phyloP scores from a whole-genome alignment of 2,888 invertebrate genomes.

The Agonum fuliginosum region DNA sequence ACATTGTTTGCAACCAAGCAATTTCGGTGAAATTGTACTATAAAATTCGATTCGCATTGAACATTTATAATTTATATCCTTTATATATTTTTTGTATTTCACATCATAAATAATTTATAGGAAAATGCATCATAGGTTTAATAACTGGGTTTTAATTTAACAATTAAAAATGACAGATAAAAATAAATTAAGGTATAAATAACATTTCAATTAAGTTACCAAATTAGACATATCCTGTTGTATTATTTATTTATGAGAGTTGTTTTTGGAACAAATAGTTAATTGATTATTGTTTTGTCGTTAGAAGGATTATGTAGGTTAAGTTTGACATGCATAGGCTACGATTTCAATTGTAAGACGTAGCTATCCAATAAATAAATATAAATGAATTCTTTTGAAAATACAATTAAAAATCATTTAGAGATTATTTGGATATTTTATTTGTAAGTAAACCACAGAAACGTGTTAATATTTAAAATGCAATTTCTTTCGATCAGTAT shows the following conservation, averaged over 20 bases:
- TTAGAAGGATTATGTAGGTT: neutral
- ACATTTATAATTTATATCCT: too few species aligned
- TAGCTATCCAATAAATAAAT: too few species aligned
- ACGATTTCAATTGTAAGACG: neutral
- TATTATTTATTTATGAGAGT: constrained; percentile 5
- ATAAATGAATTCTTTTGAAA: too few species aligned
- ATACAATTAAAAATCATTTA: too few species aligned
- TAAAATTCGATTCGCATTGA: too few species aligned
- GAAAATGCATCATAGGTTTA: too few species aligned
- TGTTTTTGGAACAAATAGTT: constrained; percentile 22
- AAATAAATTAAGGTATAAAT: neutral
- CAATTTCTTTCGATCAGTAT: neutral
- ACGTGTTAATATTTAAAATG: too few species aligned
- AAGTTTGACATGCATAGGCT: neutral
- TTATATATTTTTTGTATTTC: too few species aligned
- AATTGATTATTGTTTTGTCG: constrained; percentile 18
- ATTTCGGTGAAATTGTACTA: too few species aligned
- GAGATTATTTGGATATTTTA: neutral
- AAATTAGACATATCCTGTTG: constrained; percentile 16
- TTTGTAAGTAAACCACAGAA: too few species aligned
- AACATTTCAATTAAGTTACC: neutral
- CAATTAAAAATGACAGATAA: constrained; percentile 6
- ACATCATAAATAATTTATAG: too few species aligned
- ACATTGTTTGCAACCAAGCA: too few species aligned
- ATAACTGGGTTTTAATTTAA: neutral